Base-by-base conservation (phyloP, 2,888 invertebrate genomes). In the Frankliniella fusca region DNA sequence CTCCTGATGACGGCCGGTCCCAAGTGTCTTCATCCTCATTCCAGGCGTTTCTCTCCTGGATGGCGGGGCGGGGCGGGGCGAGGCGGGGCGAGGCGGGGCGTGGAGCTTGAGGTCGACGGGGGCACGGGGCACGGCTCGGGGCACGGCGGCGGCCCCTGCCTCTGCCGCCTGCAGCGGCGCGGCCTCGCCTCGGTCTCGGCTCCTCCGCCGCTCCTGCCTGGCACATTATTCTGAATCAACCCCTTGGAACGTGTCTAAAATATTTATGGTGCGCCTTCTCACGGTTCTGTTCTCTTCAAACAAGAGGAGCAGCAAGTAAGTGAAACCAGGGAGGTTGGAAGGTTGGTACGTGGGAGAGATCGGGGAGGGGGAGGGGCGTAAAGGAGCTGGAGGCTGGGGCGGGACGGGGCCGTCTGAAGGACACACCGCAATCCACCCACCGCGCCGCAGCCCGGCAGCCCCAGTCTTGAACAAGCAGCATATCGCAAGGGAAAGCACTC, bases 161-260 rank as follows among this genome's bases (percentile, higher is more conserved):
- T n/a, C n/a, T n/a, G n/a, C n/a, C n/a, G n/a, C n/a, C n/a, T n/a
- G n/a, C n/a, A n/a, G n/a, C n/a, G n/a, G n/a, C n/a, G n/a, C n/a
- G n/a, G n/a, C n/a, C n/a, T n/a, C n/a, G n/a, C n/a, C n/a, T n/a
- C 38, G 38, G 38, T 5, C 38, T 3, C 38, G 38, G 38, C 38
- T 38, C 38, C 38, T 38, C 38, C 38, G 38, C 38, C 5, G n/a
- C n/a, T n/a, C n/a, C n/a, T n/a, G n/a, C 38, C 61, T 61, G 20
- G 18, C 61, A 61, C 61, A 70, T 70, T 70, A 70, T 70, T 70
- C 70, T 23, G 70, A 70, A 70, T 70, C 70, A 70, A 70, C 23
- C 70, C 23, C 70, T 23, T 70, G 70, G 70, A 70, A 70, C 70
- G 70, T 70, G 70, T 70, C 70, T 70, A 23, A 70, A 70, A 70